Percentiles rank a stretch among this genome's conserved stretches.
These are phyloP conservation scores for Actinemys pallida DNA, from an alignment of 2,113 vertebrate species.

Conservation along the genomic window DNA sequence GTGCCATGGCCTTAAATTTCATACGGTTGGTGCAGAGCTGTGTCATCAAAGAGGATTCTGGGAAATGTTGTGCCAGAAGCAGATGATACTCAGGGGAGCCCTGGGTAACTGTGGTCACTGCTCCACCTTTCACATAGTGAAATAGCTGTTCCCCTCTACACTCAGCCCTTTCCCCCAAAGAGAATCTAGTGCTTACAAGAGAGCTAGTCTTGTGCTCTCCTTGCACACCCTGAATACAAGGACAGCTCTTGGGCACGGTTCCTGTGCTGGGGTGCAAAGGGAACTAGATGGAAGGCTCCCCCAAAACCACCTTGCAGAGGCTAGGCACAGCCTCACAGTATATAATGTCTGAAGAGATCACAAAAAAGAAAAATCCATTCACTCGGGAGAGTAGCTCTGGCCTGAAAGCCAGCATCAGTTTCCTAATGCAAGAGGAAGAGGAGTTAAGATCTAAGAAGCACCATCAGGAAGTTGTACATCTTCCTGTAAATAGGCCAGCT, in stretches of 20 bases:
- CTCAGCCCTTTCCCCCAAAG: neutral
- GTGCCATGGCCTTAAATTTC: neutral
- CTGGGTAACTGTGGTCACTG: neutral
- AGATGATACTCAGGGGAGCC: neutral
- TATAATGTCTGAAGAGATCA: neutral
- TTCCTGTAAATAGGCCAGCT: neutral
- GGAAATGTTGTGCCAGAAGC: neutral
- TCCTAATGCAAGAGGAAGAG: neutral
- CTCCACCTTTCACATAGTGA: neutral
- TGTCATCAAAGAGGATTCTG: neutral
- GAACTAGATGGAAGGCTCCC: neutral
- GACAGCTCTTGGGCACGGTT: neutral
- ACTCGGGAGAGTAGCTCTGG: neutral
- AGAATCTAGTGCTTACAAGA: neutral
- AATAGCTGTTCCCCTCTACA: neutral
- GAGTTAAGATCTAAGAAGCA: neutral
- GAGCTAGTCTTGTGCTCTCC: neutral
- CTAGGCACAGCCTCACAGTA: neutral
- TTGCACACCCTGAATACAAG: neutral
- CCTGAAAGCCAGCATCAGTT: neutral
- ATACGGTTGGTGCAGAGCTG: neutral
- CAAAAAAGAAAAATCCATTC: neutral
- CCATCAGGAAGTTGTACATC: neutral
- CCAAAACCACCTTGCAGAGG: no score
- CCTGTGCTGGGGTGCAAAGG: neutral